phyloP scores from a whole-genome alignment of 2,113 vertebrate genomes.

The Istiophorus platypterus region DNA sequence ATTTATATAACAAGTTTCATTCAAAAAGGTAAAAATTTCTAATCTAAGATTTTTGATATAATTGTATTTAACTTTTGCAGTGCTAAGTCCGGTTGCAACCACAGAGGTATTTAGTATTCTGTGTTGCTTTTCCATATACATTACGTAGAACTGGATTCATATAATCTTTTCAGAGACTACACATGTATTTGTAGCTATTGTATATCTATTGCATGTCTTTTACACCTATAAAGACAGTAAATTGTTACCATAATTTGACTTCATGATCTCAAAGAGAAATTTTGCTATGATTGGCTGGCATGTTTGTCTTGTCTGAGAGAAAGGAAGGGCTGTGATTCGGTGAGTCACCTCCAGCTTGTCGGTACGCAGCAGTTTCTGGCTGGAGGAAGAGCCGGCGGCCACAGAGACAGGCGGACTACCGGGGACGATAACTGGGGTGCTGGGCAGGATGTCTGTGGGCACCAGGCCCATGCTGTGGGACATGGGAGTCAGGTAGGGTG shows the following conservation, averaged over 20 bases:
- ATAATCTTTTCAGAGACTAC: not conserved
- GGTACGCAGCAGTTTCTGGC: conserved; percentile 97
- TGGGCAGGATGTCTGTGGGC: conserved; percentile 96
- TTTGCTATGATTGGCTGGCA: not conserved
- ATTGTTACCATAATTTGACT: conserved; percentile 4
- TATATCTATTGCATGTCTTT: conserved; percentile 2
- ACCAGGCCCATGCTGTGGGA: conserved; percentile 97
- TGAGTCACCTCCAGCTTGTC: conserved; percentile 97
- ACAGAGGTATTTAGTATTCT: not conserved
- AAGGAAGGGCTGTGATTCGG: not conserved
- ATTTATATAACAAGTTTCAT: not conserved
- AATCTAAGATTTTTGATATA: too few species aligned
- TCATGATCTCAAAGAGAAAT: not conserved
- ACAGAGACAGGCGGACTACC: conserved; percentile 94
- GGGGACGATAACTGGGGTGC: conserved; percentile 91
- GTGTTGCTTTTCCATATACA: not conserved
- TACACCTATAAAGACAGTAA: conserved; percentile 11
- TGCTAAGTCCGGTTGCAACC: not conserved
- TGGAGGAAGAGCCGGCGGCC: conserved; percentile 87
- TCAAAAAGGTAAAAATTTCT: conserved; percentile 11
- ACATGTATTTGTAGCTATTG: not conserved
- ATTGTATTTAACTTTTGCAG: not conserved
- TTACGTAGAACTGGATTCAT: not conserved
- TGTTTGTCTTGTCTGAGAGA: not conserved
- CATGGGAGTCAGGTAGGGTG: conserved; percentile 95